Conservation (phyloP, 2,797 vertebrate species). For the Chaetophractus vellerosus region DNA sequence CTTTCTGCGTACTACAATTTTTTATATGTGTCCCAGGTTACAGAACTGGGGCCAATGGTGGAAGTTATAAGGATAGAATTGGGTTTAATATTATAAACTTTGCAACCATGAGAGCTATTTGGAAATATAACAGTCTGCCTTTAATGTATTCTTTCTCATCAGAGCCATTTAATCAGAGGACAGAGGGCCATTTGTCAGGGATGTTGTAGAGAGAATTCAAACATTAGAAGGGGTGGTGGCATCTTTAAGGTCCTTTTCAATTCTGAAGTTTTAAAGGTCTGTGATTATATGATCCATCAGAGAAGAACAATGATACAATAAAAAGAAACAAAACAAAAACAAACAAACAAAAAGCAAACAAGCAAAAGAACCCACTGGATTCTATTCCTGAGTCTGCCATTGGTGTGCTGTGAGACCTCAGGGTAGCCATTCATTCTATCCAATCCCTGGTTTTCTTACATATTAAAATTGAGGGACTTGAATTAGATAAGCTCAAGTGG, state of each 20-base stretch:
- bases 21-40: neutral
- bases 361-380: neutral
- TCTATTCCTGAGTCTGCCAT: neutral
- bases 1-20: neutral
- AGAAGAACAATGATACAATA: neutral
- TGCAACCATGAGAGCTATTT: neutral
- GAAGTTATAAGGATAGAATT: neutral
- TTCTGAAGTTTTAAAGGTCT: neutral
- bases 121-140: neutral
- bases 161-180: neutral
- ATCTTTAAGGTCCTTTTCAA: neutral
- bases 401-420: neutral
- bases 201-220: neutral
- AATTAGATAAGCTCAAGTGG: neutral
- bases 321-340: neutral
- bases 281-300: neutral
- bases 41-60: neutral
- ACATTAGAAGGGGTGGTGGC: neutral
- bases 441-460: neutral
- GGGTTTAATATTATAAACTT: slow-evolving; percentile 18
- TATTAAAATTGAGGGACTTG: neutral
- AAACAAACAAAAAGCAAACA: neutral
- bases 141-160: neutral
- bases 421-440: neutral
- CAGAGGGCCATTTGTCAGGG: neutral